Percentiles rank a stretch among this genome's conserved stretches.
These are phyloP conservation scores for Piezodorus guildinii DNA, from an alignment of 1,140 invertebrate genomes.

Conservation along the genomic window DNA sequence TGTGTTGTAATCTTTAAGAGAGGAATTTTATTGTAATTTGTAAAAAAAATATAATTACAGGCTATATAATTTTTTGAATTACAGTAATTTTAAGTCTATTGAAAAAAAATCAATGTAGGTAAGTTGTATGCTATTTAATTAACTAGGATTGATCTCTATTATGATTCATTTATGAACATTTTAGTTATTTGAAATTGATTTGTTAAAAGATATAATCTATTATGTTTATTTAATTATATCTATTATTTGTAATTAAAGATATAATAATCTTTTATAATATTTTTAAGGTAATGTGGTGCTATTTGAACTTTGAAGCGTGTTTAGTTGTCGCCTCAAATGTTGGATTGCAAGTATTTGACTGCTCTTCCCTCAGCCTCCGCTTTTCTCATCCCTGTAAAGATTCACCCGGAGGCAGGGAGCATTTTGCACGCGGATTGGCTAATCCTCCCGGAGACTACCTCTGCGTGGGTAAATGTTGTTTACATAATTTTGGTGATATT, in stretches of 20 bases:
- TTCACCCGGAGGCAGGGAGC: constrained; percentile 14
- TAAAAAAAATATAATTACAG: too few species aligned
- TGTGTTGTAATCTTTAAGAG: too few species aligned
- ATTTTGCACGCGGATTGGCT: constrained; percentile 28
- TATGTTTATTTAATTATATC: too few species aligned
- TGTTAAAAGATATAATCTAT: too few species aligned
- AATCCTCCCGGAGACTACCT: constrained; percentile 25
- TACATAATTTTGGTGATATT: too few species aligned
- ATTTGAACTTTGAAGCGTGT: constrained; percentile 25
- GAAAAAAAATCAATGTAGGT: too few species aligned
- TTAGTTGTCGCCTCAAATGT: constrained; percentile 29
- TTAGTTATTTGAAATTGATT: too few species aligned
- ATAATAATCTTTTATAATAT: background rate
- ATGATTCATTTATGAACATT: background rate
- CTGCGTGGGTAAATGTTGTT: constrained; percentile 27
- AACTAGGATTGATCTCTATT: background rate
- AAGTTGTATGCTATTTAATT: background rate
- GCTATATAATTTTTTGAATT: too few species aligned
- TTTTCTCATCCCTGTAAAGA: constrained; percentile 29
- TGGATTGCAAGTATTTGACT: constrained; percentile 30
- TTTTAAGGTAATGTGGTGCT: constrained; percentile 30
- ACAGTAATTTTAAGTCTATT: too few species aligned
- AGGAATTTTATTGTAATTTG: too few species aligned
- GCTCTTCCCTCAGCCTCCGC: constrained; percentile 22
- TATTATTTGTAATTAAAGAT: too few species aligned